phyloP scores from a whole-genome alignment of 2,888 invertebrate genomes.

The Parelbella ahira region DNA sequence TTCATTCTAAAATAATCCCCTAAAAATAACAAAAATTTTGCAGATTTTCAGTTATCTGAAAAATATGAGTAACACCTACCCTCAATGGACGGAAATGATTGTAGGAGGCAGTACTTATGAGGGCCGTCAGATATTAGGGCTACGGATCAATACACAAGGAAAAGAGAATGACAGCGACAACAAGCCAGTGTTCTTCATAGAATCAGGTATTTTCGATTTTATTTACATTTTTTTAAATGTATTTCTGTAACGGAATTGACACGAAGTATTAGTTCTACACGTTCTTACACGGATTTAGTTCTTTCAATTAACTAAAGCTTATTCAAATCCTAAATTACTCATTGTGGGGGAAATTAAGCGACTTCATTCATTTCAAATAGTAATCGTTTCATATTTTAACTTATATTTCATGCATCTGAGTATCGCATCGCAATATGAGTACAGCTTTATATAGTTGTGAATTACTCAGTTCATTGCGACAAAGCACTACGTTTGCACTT shows the following conservation, averaged over 20 bases:
- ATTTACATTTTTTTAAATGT: too few species aligned
- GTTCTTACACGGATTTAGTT: too few species aligned
- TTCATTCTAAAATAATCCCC: too few species aligned
- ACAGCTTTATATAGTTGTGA: constrained; percentile 1
- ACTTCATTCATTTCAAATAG: too few species aligned
- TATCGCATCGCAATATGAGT: constrained; percentile 2
- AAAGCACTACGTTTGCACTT: constrained; percentile 4
- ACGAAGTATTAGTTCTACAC: neutral
- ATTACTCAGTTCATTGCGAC: constrained; percentile 13
- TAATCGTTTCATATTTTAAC: neutral
- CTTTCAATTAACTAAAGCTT: too few species aligned
- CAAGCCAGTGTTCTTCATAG: constrained; percentile 81
- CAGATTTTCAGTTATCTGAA: too few species aligned
- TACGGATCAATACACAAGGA: constrained; percentile 66
- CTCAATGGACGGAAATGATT: constrained; percentile 68
- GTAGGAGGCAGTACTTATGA: constrained; percentile 81
- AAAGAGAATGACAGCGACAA: constrained; percentile 41
- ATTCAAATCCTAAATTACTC: too few species aligned
- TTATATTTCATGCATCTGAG: neutral
- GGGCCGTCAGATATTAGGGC: constrained; percentile 80
- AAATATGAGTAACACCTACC: constrained; percentile 59
- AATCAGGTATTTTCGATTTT: too few species aligned
- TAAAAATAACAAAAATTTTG: too few species aligned
- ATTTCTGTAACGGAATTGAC: neutral
- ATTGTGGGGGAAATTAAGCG: too few species aligned